These are phyloP conservation scores for Sebastes goodei DNA, from an alignment of 2,797 vertebrate species.

Conservation along the genomic window DNA sequence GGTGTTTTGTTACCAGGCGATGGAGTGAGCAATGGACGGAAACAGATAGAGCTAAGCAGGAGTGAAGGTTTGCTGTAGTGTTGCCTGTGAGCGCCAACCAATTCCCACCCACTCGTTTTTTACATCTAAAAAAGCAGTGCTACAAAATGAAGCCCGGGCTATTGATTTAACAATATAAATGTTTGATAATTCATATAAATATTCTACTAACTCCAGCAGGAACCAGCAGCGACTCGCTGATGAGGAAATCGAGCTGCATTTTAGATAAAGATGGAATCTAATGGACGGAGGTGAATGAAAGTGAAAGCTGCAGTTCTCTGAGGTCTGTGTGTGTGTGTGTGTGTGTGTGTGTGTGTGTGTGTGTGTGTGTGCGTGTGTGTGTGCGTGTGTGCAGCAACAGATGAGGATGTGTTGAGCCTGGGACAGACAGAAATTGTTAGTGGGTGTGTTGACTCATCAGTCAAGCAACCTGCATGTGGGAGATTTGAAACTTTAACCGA, in stretches of 20 bases:
- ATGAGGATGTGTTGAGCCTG: neutral
- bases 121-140: slow-evolving; percentile 18
- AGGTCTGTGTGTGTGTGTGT: neutral
- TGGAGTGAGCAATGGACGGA: slow-evolving; percentile 25
- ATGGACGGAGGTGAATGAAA: slow-evolving; percentile 7
- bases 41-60: neutral
- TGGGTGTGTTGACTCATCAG: neutral
- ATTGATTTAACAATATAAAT: slow-evolving; percentile 60
- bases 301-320: neutral
- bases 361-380: too few relatives aligned
- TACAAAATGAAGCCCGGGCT: neutral
- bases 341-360: too few relatives aligned
- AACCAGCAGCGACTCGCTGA: neutral
- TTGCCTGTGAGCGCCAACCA: neutral
- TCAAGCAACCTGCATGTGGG: neutral
- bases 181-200: slow-evolving; percentile 58
- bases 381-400: neutral
- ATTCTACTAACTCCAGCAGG: slow-evolving; percentile 16
- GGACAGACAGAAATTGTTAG: neutral
- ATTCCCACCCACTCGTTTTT: slow-evolving; percentile 21
- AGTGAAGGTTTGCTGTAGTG: slow-evolving; percentile 8
- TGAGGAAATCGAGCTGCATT: slow-evolving; percentile 1
- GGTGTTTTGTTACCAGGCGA: slow-evolving; percentile 12
- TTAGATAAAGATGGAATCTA: slow-evolving; percentile 6
- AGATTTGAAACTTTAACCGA: neutral